Evolutionary conservation across 35 echinoderm and acorn worm genomes (phyloP).

Genomic region (Heliocidaris erythrogramma): DNA sequence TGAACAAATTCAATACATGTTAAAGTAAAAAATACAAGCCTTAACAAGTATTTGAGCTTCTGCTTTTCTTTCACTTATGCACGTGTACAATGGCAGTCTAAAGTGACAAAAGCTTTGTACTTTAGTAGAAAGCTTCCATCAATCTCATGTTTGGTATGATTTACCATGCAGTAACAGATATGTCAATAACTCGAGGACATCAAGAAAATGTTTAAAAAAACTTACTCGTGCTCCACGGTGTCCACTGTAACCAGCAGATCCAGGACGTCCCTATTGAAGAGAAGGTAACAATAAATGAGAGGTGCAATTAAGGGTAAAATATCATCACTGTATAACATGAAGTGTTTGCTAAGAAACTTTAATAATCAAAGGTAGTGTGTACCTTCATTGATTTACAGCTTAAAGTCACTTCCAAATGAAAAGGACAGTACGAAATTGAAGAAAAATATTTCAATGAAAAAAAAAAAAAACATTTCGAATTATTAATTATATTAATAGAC

Average conservation of each 20-base stretch:
- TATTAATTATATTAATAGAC: too few relatives aligned
- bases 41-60: too few relatives aligned
- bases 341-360: neutral
- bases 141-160: too few relatives aligned
- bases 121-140: neutral
- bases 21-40: too few relatives aligned
- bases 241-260: slow-evolving; percentile 36
- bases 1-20: too few relatives aligned
- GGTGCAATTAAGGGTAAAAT: neutral
- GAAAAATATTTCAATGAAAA: neutral
- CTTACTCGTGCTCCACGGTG: slow-evolving; percentile 29
- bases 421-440: neutral
- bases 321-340: neutral
- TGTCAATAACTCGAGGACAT: neutral
- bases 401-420: neutral
- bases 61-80: neutral
- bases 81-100: neutral
- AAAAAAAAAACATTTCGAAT: too few relatives aligned
- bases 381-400: neutral
- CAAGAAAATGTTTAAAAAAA: neutral
- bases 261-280: slow-evolving; percentile 30
- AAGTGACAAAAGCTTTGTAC: neutral
- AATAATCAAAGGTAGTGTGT: neutral
- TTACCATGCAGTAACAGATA: neutral
- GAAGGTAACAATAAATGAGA: neutral